Percentiles rank a stretch among this genome's conserved stretches.
Evolutionary conservation across 2,888 invertebrate species (phyloP).

Genomic region (Cyrtodaria siliqua): DNA sequence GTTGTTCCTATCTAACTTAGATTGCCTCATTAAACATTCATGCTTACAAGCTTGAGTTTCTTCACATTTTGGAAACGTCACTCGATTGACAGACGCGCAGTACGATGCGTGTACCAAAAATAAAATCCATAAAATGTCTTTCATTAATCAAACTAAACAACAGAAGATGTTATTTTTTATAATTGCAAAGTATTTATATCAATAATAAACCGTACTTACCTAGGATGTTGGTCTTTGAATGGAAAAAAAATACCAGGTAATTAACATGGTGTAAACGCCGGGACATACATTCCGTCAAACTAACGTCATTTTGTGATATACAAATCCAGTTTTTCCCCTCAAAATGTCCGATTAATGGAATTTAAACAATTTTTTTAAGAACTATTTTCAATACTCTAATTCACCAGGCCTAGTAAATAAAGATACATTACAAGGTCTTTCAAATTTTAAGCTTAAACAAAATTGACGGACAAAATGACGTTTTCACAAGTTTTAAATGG

Average conservation of each 20-base stretch:
- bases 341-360: constrained; percentile 27
- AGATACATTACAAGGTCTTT: constrained; percentile 27
- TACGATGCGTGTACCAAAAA: constrained; percentile 27
- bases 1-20: constrained; percentile 18
- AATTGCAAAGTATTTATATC: constrained; percentile 14
- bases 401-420: constrained; percentile 9
- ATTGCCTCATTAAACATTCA: constrained; percentile 12
- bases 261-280: constrained; percentile 19
- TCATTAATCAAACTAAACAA: constrained; percentile 27
- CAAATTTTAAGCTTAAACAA: constrained; percentile 23
- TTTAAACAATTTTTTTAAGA: constrained; percentile 28
- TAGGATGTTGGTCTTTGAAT: constrained; percentile 31
- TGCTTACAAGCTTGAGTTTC: constrained; percentile 26
- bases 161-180: constrained; percentile 24
- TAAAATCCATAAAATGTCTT: constrained; percentile 17
- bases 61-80: constrained; percentile 30
- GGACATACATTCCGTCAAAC: constrained; percentile 31
- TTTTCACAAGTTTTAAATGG: constrained; percentile 28
- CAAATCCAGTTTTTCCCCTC: constrained; percentile 21
- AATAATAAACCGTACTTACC: constrained; percentile 27
- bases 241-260: constrained; percentile 17
- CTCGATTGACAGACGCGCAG: constrained; percentile 32
- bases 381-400: too few species aligned
- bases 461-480: constrained; percentile 37
- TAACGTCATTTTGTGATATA: constrained; percentile 14